These are phyloP conservation scores for Pentamera pediparva DNA, from an alignment of 53 echinoderm and acorn worm genomes.

Conservation along the genomic window DNA sequence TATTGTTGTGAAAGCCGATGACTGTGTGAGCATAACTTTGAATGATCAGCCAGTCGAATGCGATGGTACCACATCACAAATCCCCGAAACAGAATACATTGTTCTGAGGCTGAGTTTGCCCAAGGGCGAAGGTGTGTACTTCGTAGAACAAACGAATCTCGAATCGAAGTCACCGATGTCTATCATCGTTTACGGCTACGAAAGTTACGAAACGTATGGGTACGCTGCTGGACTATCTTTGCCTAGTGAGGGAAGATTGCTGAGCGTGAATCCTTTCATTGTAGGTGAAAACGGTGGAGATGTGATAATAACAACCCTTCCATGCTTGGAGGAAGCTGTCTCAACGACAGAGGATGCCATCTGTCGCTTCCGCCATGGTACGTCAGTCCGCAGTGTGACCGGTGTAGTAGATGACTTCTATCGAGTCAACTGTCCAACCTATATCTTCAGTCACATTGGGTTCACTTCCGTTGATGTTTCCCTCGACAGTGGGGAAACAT, in stretches of 20 bases:
- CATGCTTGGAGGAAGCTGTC: constrained; percentile 24
- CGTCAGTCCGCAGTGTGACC: constrained; percentile 29
- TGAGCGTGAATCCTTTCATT: constrained; percentile 34
- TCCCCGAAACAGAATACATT: constrained; percentile 32
- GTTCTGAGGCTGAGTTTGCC: constrained; percentile 33
- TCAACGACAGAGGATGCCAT: neutral
- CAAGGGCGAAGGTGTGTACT: constrained; percentile 37
- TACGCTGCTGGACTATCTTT: constrained; percentile 57
- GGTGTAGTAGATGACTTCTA: constrained; percentile 17
- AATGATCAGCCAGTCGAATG: constrained; percentile 29
- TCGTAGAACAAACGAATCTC: constrained; percentile 39
- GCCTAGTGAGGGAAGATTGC: constrained; percentile 32
- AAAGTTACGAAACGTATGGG: constrained; percentile 47
- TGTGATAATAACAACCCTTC: constrained; percentile 32
- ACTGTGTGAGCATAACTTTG: constrained; percentile 23
- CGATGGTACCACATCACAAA: neutral
- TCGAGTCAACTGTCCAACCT: constrained; percentile 41
- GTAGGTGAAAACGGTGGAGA: constrained; percentile 53
- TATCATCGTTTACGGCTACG: constrained; percentile 59
- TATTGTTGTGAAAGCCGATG: constrained; percentile 36
- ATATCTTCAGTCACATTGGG: constrained; percentile 28
- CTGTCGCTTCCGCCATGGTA: constrained; percentile 43
- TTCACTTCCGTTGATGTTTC: constrained; percentile 42
- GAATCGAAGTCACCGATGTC: constrained; percentile 29
- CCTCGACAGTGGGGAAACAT: constrained; percentile 37